Conservation (phyloP, 2,113 vertebrate genomes). For the Anseranas semipalmata region DNA sequence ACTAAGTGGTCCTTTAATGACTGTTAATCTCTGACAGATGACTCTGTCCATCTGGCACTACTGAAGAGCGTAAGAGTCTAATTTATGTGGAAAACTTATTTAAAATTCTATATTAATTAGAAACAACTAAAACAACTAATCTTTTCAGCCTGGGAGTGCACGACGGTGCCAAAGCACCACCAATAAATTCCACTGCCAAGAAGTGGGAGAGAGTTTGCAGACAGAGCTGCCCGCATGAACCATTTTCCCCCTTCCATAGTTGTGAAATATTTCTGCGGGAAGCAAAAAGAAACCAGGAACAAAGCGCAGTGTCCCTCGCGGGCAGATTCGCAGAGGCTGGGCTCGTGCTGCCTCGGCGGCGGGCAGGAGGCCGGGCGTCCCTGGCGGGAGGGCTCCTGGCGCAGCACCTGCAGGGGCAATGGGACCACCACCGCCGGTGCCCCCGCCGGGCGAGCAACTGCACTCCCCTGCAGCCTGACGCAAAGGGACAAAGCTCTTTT, state of each 20-base stretch:
- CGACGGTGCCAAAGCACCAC: conserved; percentile 37
- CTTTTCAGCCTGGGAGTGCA: conserved; percentile 32
- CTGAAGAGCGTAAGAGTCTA: conserved; percentile 12
- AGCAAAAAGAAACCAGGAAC: background rate
- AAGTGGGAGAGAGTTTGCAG: conserved; percentile 1
- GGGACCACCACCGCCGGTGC: background rate
- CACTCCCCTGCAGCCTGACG: background rate
- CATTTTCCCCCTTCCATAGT: background rate
- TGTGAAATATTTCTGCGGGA: conserved; percentile 4
- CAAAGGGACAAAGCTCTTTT: background rate
- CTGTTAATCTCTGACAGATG: conserved; percentile 59
- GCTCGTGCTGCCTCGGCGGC: rapidly evolving
- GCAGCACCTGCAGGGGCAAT: background rate
- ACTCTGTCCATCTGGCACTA: conserved; percentile 43
- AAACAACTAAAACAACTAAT: conserved; percentile 52
- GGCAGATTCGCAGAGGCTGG: background rate
- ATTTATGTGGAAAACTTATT: conserved; percentile 49
- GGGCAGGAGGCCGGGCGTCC: background rate
- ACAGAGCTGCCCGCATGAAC: background rate
- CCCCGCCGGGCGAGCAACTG: background rate
- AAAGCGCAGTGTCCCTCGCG: background rate
- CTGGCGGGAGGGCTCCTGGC: background rate
- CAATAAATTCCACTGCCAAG: conserved; percentile 37
- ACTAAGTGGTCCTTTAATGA: conserved; percentile 11
- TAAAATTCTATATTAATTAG: conserved; percentile 30